Evolutionary conservation across 2,113 vertebrate genomes (phyloP), one percentile per base, ranked within the genome.

Genomic region (Callocephalon fimbriatum): DNA sequence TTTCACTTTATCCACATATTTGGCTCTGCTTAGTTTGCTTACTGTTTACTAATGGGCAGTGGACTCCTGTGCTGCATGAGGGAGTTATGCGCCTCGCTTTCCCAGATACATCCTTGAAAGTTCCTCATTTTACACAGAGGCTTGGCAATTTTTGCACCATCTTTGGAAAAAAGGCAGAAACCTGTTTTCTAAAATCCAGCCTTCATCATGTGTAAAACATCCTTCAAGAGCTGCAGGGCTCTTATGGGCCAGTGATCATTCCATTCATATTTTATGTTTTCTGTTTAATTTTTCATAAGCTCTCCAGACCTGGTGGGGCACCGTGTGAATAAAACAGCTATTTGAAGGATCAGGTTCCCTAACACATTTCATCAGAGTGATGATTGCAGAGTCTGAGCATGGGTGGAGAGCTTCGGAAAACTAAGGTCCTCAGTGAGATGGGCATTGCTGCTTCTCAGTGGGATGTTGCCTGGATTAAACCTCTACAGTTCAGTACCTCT

Each of bases 191-290:
- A 47, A 68, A 91, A 58, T 73, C 29, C 31, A 76, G 18, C 13
- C 44, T 78, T 79, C 3, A 3, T 83, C 89, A 56, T 1, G 0
- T 40, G 47, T 76, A 92, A 77, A 92, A 77, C 5, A 63, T 32
- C 29, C 73, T 83, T 85, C 63, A 71, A 54, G 84, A 85, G 22
- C 70, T 56, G n/a, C 59, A 67, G 37, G 70, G 71, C 61, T 93
- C 88, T 95, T 91, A 87, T 76, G 83, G 61, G 42, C 71, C 6
- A 10, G n/a, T 88, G 86, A 93, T 78, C 63, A 76, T 91, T 56
- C 68, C 63, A 83, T 97, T 93, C 82, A 96, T 96, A 90, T 95
- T 98, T 97, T 83, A 97, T 95, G 59, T 77, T 82, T 63, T 83
- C 23, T 3, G 0, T 86, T 96, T 90, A 96, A 96, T 95, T 97